Conservation (phyloP, 2,113 vertebrate genomes). For the Centrocercus urophasianus region DNA sequence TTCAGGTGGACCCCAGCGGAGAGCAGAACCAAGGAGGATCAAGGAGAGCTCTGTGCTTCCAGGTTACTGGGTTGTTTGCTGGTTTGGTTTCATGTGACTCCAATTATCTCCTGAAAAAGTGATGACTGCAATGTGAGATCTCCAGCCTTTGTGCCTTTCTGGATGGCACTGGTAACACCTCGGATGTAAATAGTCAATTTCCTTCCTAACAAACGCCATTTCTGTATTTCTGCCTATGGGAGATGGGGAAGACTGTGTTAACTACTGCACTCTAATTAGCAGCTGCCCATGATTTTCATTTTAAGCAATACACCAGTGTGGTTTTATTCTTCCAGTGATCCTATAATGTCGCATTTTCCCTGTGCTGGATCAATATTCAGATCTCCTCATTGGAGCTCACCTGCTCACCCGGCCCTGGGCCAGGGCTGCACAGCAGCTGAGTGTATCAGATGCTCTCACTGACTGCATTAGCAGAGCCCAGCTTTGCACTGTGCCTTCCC, state of each 20-base stretch:
- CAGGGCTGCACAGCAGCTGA: neutral
- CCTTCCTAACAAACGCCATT: neutral
- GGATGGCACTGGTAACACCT: neutral
- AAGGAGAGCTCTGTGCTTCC: neutral
- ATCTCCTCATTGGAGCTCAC: neutral
- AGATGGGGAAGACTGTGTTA: fast-evolving
- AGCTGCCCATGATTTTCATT: neutral
- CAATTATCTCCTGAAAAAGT: neutral
- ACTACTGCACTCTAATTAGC: neutral
- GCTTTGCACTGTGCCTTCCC: neutral
- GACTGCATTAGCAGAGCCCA: fast-evolving
- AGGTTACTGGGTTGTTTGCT: neutral
- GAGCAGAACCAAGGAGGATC: neutral
- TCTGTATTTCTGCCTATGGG: neutral
- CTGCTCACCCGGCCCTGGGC: neutral
- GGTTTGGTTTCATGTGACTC: neutral
- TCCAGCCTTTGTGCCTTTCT: neutral
- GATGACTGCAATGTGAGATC: neutral
- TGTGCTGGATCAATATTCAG: neutral
- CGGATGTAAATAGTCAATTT: neutral
- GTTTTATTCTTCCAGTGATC: neutral
- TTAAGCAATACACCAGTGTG: neutral
- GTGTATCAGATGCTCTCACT: neutral
- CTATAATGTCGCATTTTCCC: neutral
- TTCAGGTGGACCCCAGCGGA: neutral